phyloP scores from a whole-genome alignment of 2,888 invertebrate species.

The Drosophila conformis region DNA sequence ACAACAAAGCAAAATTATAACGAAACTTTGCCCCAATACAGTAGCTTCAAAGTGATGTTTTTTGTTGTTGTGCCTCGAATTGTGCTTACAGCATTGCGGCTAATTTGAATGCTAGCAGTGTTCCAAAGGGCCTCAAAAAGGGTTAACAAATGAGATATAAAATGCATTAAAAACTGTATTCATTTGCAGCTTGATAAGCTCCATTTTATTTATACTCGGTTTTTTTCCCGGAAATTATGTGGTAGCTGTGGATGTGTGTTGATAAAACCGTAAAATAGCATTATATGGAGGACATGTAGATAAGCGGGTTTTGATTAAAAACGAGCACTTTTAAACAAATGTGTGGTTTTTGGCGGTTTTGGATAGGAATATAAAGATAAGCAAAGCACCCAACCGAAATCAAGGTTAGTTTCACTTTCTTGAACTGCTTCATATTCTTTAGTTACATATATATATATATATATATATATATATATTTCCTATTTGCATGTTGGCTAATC shows the following conservation, averaged over 20 bases:
- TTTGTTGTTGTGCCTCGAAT: slow-evolving; percentile 6
- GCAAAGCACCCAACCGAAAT: neutral
- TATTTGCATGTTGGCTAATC: neutral
- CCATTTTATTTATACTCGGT: neutral
- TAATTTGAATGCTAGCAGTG: slow-evolving; percentile 8
- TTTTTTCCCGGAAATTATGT: neutral
- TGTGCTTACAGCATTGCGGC: slow-evolving; percentile 13
- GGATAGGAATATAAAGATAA: neutral
- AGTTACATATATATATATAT: neutral
- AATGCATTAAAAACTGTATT: slow-evolving; percentile 6
- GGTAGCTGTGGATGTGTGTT: neutral
- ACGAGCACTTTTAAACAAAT: too few species aligned
- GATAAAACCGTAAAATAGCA: too few species aligned
- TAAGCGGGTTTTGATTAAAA: neutral
- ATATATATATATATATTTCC: neutral
- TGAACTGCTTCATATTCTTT: neutral
- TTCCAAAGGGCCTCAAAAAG: slow-evolving; percentile 3
- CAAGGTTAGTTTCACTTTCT: neutral
- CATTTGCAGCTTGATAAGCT: slow-evolving; percentile 11
- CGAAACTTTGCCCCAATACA: slow-evolving; percentile 45
- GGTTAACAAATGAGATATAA: slow-evolving; percentile 25
- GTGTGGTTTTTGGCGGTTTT: neutral
- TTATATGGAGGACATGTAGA: neutral
- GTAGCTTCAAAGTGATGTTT: slow-evolving; percentile 33
- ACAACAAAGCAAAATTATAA: slow-evolving; percentile 51